Percentiles rank a stretch among this genome's conserved stretches.
These are phyloP conservation scores for Speoplatyrhinus poulsoni DNA, from an alignment of 2,113 vertebrate genomes.

Conservation along the genomic window DNA sequence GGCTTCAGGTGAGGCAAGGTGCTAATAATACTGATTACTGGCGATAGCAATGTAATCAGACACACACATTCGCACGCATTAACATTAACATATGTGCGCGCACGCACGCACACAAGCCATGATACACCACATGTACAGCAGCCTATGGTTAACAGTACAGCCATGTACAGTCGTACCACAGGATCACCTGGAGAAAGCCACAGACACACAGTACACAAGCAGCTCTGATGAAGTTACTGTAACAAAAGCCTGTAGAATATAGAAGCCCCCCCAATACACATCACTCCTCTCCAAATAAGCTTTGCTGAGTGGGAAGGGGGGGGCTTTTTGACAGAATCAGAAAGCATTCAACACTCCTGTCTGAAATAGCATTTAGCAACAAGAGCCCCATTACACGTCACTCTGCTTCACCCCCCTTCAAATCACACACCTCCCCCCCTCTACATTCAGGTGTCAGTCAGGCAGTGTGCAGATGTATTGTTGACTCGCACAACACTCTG, in stretches of 20 bases:
- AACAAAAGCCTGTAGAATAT: background rate
- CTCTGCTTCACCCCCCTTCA: background rate
- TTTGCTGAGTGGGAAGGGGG: constrained; percentile 12
- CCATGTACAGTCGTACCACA: background rate
- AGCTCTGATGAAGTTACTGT: too few species aligned
- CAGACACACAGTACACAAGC: background rate
- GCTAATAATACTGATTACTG: constrained; percentile 38
- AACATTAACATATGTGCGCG: constrained; percentile 30
- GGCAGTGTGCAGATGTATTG: constrained; percentile 18
- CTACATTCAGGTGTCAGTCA: constrained; percentile 58
- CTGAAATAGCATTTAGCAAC: constrained; percentile 54
- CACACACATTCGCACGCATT: constrained; percentile 35
- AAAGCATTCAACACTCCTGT: constrained; percentile 50
- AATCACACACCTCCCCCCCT: background rate
- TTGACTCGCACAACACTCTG: background rate
- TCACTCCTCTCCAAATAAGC: constrained; percentile 31
- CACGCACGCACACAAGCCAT: constrained; percentile 25
- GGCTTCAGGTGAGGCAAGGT: constrained; percentile 25
- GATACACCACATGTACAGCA: too few species aligned
- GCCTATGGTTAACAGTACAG: too few species aligned
- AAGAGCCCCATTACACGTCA: constrained; percentile 19
- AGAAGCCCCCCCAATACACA: constrained; percentile 4
- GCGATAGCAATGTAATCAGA: constrained; percentile 42
- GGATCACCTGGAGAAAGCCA: background rate
- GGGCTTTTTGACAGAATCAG: constrained; percentile 42